phyloP scores from a whole-genome alignment of 2,888 invertebrate genomes.

The Carcina quercana region DNA sequence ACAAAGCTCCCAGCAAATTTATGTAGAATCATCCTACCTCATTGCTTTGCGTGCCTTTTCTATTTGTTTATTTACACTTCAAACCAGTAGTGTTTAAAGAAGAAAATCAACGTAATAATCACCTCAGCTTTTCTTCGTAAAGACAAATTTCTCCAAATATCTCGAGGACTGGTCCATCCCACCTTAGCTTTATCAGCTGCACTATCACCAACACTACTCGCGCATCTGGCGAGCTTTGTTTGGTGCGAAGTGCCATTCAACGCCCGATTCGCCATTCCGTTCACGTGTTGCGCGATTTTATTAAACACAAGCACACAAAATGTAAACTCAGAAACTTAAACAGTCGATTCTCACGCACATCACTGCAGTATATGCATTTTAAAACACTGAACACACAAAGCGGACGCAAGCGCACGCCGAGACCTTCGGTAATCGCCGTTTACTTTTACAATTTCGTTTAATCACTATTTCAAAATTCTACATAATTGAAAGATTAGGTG shows the following conservation, averaged over 20 bases:
- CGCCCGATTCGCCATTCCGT: slow-evolving; percentile 55
- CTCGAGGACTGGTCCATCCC: slow-evolving; percentile 66
- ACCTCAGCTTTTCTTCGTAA: slow-evolving; percentile 66
- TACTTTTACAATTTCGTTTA: too few species aligned
- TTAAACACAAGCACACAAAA: neutral
- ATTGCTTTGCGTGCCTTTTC: too few species aligned
- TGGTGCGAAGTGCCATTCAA: slow-evolving; percentile 39
- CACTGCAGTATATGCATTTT: slow-evolving; percentile 25
- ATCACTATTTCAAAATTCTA: too few species aligned
- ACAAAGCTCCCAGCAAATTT: too few species aligned
- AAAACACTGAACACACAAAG: slow-evolving; percentile 21
- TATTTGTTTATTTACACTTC: too few species aligned
- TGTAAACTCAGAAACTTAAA: slow-evolving; percentile 9
- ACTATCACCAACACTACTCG: slow-evolving; percentile 60
- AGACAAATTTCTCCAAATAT: slow-evolving; percentile 67
- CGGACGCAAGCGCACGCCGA: slow-evolving; percentile 25
- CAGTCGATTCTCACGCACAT: slow-evolving; percentile 26
- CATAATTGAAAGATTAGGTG: too few species aligned
- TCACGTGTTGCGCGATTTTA: slow-evolving; percentile 25
- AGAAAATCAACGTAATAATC: too few species aligned
- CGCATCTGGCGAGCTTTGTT: slow-evolving; percentile 54
- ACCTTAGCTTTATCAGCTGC: slow-evolving; percentile 57
- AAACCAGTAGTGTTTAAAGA: too few species aligned
- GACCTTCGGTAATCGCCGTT: slow-evolving; percentile 22
- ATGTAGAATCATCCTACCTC: too few species aligned